A percentile compares a stretch with the other conserved stretches of the same genome.
These are phyloP conservation scores for Corythornis cristatus DNA, from an alignment of 2,113 vertebrate species.

Conservation along the genomic window DNA sequence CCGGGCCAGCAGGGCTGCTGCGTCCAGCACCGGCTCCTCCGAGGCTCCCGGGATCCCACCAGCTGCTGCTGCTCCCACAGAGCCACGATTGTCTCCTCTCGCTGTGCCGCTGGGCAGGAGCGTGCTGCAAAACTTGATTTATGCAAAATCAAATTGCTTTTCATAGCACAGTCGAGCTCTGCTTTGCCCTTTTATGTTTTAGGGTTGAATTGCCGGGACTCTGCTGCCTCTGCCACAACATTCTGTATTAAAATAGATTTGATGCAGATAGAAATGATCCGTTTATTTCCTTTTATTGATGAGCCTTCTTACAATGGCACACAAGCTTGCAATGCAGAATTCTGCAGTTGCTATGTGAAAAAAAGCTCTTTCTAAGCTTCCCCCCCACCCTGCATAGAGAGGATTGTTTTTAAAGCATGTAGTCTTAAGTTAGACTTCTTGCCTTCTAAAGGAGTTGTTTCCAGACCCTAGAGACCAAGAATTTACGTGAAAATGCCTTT, in stretches of 20 bases:
- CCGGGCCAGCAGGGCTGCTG: rapidly evolving
- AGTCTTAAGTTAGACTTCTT: neutral
- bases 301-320: neutral
- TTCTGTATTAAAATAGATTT: neutral
- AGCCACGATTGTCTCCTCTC: neutral
- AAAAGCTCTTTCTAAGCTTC: neutral
- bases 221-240: neutral
- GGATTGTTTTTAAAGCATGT: neutral
- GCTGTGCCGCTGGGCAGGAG: neutral
- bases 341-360: neutral
- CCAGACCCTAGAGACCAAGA: neutral
- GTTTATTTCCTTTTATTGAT: constrained; percentile 29
- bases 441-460: neutral
- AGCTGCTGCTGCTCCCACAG: neutral
- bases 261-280: neutral
- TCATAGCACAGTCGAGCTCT: neutral
- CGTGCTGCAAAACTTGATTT: neutral
- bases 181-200: neutral
- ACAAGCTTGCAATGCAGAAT: neutral
- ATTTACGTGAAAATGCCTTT: neutral
- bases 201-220: neutral
- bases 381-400: neutral
- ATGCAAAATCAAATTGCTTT: constrained; percentile 7
- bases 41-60: rapidly evolving
- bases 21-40: rapidly evolving